Conservation (phyloP, 2,113 vertebrate genomes). For the Halichoerus grypus region DNA sequence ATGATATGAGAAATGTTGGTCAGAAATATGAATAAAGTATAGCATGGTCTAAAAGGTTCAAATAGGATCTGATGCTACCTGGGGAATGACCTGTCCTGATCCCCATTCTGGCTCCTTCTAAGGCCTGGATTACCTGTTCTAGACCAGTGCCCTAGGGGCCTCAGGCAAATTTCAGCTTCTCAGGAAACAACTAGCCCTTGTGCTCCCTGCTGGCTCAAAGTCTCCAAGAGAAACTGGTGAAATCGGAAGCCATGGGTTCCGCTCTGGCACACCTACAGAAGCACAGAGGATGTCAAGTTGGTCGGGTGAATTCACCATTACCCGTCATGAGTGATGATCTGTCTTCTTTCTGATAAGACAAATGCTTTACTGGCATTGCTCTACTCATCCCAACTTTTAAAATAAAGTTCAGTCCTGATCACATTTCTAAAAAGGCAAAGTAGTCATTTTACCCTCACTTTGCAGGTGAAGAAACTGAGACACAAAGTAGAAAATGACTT, state of each 20-base stretch:
- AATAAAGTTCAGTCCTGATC: background rate
- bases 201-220: constrained; percentile 86
- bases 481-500: background rate
- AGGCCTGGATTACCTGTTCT: background rate
- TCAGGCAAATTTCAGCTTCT: constrained; percentile 77
- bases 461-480: background rate
- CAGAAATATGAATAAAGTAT: background rate
- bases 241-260: constrained; percentile 90
- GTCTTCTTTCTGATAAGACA: background rate
- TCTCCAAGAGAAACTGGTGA: constrained; percentile 91
- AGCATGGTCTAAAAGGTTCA: background rate
- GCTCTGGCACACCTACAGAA: constrained; percentile 93
- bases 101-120: background rate
- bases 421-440: background rate
- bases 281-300: constrained; percentile 90
- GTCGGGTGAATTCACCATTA: constrained; percentile 69
- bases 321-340: background rate
- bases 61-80: background rate
- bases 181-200: constrained; percentile 80
- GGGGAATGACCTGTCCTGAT: background rate
- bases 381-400: background rate
- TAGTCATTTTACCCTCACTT: background rate
- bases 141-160: constrained; percentile 73
- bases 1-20: background rate
- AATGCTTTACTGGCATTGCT: background rate